phyloP scores from a whole-genome alignment of 2,113 vertebrate genomes.

The Phalacrocorax brasilianus region DNA sequence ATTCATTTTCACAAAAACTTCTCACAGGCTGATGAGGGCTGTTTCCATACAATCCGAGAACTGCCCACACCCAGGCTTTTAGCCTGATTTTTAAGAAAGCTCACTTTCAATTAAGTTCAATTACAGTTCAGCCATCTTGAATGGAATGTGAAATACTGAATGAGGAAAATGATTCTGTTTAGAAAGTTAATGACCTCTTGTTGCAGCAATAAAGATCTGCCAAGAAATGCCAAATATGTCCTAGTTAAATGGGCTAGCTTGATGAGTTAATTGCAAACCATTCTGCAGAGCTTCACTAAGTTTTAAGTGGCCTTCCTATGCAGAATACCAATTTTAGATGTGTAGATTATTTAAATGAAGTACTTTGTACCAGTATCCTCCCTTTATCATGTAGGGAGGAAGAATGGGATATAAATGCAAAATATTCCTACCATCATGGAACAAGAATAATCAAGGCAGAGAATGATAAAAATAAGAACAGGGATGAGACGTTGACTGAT shows the following conservation, averaged over 20 bases:
- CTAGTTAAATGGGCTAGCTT: not conserved
- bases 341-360: not conserved
- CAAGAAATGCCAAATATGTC: not conserved
- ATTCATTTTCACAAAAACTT: not conserved
- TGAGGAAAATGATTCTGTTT: not conserved
- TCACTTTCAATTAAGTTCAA: not conserved
- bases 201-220: not conserved
- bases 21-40: not conserved
- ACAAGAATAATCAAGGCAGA: not conserved
- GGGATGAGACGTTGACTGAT: not conserved
- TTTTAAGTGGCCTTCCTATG: not conserved
- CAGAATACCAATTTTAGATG: not conserved
- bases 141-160: not conserved
- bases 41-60: not conserved
- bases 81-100: not conserved
- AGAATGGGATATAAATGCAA: not conserved
- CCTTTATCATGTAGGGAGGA: not conserved
- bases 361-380: not conserved
- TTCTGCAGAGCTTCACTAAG: not conserved
- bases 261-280: not conserved
- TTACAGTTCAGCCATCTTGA: not conserved
- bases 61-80: not conserved
- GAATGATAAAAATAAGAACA: not conserved
- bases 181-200: not conserved
- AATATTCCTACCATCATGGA: not conserved